Base-by-base conservation (phyloP, 2,113 vertebrate species). In the Poeciliopsis retropinna region DNA sequence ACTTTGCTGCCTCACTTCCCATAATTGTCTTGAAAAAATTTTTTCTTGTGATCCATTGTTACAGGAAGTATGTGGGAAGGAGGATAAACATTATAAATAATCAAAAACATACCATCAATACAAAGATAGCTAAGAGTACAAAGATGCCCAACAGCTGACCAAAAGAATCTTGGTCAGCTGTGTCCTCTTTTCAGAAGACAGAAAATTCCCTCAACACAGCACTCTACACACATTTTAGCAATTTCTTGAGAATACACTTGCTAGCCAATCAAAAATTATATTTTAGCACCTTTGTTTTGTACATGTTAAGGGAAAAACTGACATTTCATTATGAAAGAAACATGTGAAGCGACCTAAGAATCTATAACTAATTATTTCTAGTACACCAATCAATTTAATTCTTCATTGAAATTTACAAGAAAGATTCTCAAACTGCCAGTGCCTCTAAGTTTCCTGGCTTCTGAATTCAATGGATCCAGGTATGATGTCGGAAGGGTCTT, bases 1-100 rank as follows among this genome's bases (percentile, higher is more conserved):
- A 87, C 87, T 91, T 92, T 91, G 80, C 83, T 85, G 85, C 66
- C 90, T 88, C 89, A 83, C 82, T 93, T 93, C 90, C 93, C 88
- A 91, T 93, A 92, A 92, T 85, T 86, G 73, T 89, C 72, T 72
- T 72, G 75, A 88, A 83, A 82, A 85, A 88, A 88, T 86, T 89
- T 89, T 85, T 87, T 76, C 77, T 83, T 80, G 63, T 83, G 79
- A 91, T 85, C 79, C 73, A 81, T 34, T 62, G 76, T 51, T 73
- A 87, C 87, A 91, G 88, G 90, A 93, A 87, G 92, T 87, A 76
- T 73, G 88, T 54, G 14, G 60, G 69, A 83, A 61, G 68, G 78
- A 85, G 70, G 79, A 83, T 85, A 87, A 91, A 87, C 84, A 91
- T 88, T 75, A 91, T 91, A 83, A 91, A 94, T 90, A 92, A 92